A percentile compares a stretch with the other conserved stretches of the same genome.
phyloP scores from a whole-genome alignment of 2,113 vertebrate species.

The Polypterus senegalus region DNA sequence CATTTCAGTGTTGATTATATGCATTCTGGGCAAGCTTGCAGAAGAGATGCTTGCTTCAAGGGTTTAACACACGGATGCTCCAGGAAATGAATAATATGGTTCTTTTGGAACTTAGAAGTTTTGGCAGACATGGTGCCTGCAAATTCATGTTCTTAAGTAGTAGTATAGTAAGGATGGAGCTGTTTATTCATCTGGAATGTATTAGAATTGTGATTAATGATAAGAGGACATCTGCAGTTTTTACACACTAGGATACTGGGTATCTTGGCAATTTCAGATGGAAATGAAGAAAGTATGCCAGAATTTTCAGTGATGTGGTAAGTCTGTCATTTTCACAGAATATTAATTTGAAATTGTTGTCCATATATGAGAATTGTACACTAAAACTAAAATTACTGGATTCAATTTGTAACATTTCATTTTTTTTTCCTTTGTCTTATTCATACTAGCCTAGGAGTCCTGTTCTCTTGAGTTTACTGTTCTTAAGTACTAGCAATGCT shows the following conservation, averaged over 20 bases:
- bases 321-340: slow-evolving; percentile 37
- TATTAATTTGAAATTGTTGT: slow-evolving; percentile 33
- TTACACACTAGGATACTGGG: slow-evolving; percentile 53
- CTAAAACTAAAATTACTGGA: too few species aligned
- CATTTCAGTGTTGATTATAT: too few species aligned
- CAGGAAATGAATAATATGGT: slow-evolving; percentile 43
- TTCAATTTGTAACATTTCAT: too few species aligned
- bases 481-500: too few species aligned
- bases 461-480: too few species aligned
- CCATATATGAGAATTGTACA: too few species aligned
- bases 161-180: slow-evolving; percentile 51
- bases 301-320: slow-evolving; percentile 32
- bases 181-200: slow-evolving; percentile 97
- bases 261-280: slow-evolving; percentile 49
- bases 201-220: slow-evolving; percentile 88
- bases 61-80: slow-evolving; percentile 52
- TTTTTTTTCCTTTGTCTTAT: too few species aligned
- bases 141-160: slow-evolving; percentile 53
- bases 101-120: slow-evolving; percentile 68
- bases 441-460: too few species aligned
- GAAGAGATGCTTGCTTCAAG: neutral
- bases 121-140: slow-evolving; percentile 45
- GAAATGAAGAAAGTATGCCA: slow-evolving; percentile 44
- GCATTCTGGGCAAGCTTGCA: too few species aligned
- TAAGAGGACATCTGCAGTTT: slow-evolving; percentile 74